Evolutionary conservation across 2,113 vertebrate genomes (phyloP), one percentile per base, ranked within the genome.

Genomic region (Myrmophylax atrothorax): DNA sequence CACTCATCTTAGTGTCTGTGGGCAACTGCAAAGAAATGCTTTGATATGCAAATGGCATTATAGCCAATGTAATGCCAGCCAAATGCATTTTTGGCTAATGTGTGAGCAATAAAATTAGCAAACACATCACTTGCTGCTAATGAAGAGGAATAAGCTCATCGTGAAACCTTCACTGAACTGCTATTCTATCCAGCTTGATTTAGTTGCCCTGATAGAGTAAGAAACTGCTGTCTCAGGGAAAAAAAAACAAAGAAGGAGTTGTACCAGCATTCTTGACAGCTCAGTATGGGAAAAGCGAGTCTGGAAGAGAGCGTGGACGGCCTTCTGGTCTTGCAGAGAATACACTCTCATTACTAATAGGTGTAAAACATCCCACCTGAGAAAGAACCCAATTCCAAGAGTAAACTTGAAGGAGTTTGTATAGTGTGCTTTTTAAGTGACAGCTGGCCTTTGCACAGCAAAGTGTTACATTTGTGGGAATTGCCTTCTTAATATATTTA

Each of bases 91-190:
- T 77, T 95, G 64, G 79, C 73, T 94, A 89, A 82, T 1, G 10
- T 0, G 0, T 76, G 63, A 87, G 92, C 76, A 93, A 35, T 90
- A 97, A 92, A 96, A 97, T 96, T 94, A 97, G 94, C 56, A 81
- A 94, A 88, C 81, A 59, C 93, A 90, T 97, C 90, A 92, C 72
- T 96, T 94, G 85, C 56, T 95, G 91, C 95, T 94, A 94, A 94
- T 95, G 96, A 93, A 64, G 84, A 83, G 78, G 78, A 96, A 95
- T 96, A 92, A 96, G 84, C 88, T 96, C 81, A 95, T 97, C 73
- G 44, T 89, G 77, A 88, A 95, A 75, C 59, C 72, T 90, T 90
- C 85, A 85, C 37, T 94, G 94, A 95, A 58, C 85, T 77, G 82
- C 87, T 94, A 7, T 88, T 94, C 81, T 89, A 55, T 89, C 90